These are phyloP conservation scores for Chaenodraco wilsoni DNA, from an alignment of 2,797 vertebrate genomes.

Conservation along the genomic window DNA sequence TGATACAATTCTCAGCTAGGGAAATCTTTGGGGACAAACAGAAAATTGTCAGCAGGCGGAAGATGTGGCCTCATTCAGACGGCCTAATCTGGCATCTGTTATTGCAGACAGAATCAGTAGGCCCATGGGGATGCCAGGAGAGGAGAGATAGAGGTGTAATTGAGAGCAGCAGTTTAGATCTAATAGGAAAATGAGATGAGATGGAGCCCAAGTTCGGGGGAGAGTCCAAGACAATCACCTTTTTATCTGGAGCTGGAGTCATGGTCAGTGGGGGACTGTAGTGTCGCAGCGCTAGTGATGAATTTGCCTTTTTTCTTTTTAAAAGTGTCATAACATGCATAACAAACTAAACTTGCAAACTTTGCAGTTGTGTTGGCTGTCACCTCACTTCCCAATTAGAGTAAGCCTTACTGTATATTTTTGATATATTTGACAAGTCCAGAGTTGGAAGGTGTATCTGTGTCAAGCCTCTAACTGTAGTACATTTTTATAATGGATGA, in stretches of 20 bases:
- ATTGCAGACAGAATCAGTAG: slow-evolving; percentile 76
- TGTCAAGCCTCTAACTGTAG: slow-evolving; percentile 6
- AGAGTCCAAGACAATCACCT: slow-evolving; percentile 66
- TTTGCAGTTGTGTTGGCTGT: slow-evolving; percentile 36
- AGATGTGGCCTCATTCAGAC: slow-evolving; percentile 75
- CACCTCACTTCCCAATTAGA: slow-evolving; percentile 49
- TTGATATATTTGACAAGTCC: neutral
- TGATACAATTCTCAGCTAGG: slow-evolving; percentile 57
- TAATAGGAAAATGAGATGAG: slow-evolving; percentile 83
- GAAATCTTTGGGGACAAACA: slow-evolving; percentile 64
- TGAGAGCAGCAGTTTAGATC: slow-evolving; percentile 79
- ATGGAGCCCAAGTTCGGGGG: slow-evolving; percentile 68
- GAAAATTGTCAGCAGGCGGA: slow-evolving; percentile 73
- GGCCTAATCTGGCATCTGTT: slow-evolving; percentile 81
- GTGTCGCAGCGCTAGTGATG: neutral
- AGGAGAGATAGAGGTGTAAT: slow-evolving; percentile 70
- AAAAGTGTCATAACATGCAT: slow-evolving; percentile 21
- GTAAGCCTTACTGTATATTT: slow-evolving; percentile 16
- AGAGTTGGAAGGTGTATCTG: slow-evolving; percentile 2
- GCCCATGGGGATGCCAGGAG: slow-evolving; percentile 61
- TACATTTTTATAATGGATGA: slow-evolving; percentile 33
- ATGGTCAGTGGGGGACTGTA: slow-evolving; percentile 29
- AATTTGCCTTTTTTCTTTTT: slow-evolving; percentile 29
- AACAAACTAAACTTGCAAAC: slow-evolving; percentile 26
- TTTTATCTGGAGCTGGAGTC: slow-evolving; percentile 55